Conservation (phyloP, 2,113 vertebrate species). For the Lathamus discolor region DNA sequence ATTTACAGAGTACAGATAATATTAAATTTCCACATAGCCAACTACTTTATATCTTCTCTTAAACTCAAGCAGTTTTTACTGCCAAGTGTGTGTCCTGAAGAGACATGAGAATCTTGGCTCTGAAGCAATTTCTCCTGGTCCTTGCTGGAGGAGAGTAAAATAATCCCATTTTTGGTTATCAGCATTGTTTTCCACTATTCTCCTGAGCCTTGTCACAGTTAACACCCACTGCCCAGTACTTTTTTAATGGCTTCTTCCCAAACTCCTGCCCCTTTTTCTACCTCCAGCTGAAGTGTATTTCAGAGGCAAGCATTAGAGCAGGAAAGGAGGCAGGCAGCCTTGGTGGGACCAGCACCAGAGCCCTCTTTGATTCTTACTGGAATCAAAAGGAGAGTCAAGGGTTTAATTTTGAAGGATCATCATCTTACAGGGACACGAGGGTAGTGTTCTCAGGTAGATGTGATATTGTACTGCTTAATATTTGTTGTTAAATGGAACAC, state of each 20-base stretch:
- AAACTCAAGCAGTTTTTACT: neutral
- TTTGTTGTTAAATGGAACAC: neutral
- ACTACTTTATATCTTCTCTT: neutral
- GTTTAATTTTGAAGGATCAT: neutral
- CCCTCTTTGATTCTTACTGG: neutral
- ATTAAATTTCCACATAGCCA: neutral
- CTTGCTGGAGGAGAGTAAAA: neutral
- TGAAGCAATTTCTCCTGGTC: neutral
- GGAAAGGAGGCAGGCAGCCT: neutral
- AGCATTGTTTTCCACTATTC: neutral
- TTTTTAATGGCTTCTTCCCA: neutral
- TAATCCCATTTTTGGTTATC: neutral
- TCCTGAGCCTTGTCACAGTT: neutral
- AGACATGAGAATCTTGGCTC: neutral
- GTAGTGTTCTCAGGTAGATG: neutral
- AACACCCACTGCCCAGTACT: neutral
- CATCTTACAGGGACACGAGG: neutral
- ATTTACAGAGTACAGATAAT: neutral
- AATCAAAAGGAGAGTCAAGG: neutral
- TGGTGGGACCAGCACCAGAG: neutral
- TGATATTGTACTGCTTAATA: neutral
- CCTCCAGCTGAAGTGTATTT: neutral
- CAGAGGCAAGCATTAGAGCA: neutral
- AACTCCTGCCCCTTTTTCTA: neutral
- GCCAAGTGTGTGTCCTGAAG: neutral